Evolutionary conservation across 2,797 vertebrate genomes (phyloP).

Genomic region (Sciaenops ocellatus): DNA sequence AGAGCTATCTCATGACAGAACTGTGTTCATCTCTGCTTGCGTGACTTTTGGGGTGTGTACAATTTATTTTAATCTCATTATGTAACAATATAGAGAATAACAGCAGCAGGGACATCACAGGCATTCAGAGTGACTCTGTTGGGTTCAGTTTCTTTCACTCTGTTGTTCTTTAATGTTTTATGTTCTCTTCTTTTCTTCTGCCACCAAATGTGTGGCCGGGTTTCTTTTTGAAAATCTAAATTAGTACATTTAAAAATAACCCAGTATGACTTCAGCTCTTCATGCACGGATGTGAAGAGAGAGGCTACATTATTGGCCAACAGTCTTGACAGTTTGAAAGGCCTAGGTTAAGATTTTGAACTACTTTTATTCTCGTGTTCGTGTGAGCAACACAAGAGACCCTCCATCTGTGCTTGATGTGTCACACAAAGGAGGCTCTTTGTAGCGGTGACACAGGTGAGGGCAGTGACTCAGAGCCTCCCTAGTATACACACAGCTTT

Average conservation of each 20-base stretch:
- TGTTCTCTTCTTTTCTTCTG: conserved; percentile 6
- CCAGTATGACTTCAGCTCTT: not conserved
- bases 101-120: conserved; percentile 35
- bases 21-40: conserved; percentile 13
- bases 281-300: not conserved
- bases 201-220: conserved; percentile 1
- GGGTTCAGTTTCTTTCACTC: conserved; percentile 20
- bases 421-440: conserved; percentile 48
- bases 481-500: conserved; percentile 16
- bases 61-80: conserved; percentile 3
- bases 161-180: conserved; percentile 35
- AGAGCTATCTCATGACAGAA: conserved; percentile 2
- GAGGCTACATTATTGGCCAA: not conserved
- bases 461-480: conserved; percentile 25
- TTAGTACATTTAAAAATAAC: conserved; percentile 58
- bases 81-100: conserved; percentile 24
- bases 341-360: not conserved
- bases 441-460: conserved; percentile 60
- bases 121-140: conserved; percentile 10
- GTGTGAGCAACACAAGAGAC: conserved; percentile 2
- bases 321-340: conserved; percentile 7
- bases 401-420: conserved; percentile 23
- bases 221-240: conserved; percentile 22
- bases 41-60: not conserved
- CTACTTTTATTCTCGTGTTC: not conserved